phyloP scores from a whole-genome alignment of 2,888 invertebrate species.

The Hemaris fuciformis region DNA sequence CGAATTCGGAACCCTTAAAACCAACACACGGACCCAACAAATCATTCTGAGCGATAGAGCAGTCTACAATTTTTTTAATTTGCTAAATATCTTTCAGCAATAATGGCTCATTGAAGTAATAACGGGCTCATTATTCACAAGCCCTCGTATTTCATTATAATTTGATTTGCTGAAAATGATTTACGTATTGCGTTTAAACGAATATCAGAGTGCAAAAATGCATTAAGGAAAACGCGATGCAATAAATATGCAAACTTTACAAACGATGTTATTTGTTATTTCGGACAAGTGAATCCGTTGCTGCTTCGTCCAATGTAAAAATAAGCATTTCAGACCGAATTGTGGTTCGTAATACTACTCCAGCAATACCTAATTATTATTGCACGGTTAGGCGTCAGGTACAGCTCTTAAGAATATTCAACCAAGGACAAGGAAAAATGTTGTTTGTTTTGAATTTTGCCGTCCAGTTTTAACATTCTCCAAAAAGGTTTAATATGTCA shows the following conservation, averaged over 20 bases:
- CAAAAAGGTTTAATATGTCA: too few relatives aligned
- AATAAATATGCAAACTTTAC: slow-evolving; percentile 3
- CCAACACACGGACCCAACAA: too few relatives aligned
- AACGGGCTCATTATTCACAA: background rate
- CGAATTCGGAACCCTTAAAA: too few relatives aligned
- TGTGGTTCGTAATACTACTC: too few relatives aligned
- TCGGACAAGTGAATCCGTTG: background rate
- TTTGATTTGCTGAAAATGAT: slow-evolving; percentile 8
- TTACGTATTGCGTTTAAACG: slow-evolving; percentile 13
- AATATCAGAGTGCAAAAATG: slow-evolving; percentile 9
- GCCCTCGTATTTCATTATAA: slow-evolving; percentile 7
- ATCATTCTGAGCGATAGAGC: too few relatives aligned
- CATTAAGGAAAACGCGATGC: background rate
- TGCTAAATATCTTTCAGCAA: background rate
- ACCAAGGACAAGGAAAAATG: too few relatives aligned
- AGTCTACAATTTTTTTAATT: too few relatives aligned
- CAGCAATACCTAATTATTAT: background rate
- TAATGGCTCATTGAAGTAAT: background rate
- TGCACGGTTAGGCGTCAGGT: too few relatives aligned
- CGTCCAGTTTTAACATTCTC: too few relatives aligned
- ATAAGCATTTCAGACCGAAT: background rate
- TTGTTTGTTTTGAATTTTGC: too few relatives aligned
- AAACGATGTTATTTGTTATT: slow-evolving; percentile 11
- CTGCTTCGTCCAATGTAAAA: background rate
- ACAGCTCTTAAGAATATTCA: too few relatives aligned